Percentiles rank a stretch among this genome's conserved stretches.
These are phyloP conservation scores for Drosophila aldrichi DNA, from an alignment of 2,888 invertebrate genomes.

Conservation along the genomic window DNA sequence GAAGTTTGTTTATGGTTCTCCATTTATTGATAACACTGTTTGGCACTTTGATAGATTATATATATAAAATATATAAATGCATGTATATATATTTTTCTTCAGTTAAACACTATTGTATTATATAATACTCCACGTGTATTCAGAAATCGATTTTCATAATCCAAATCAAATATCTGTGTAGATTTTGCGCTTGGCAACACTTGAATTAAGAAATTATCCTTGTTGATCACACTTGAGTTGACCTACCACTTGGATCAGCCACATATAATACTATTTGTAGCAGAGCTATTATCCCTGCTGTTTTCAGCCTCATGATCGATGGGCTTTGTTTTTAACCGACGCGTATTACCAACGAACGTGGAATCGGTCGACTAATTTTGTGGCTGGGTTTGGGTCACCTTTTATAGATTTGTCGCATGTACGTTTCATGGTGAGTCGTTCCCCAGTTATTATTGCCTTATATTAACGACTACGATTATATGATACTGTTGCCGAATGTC, in stretches of 20 bases:
- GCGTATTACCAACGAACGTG: slow-evolving; percentile 69
- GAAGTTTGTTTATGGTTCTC: background rate
- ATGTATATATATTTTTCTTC: background rate
- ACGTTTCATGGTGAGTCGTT: slow-evolving; percentile 38
- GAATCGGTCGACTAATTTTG: slow-evolving; percentile 76
- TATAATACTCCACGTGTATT: background rate
- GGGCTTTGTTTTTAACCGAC: slow-evolving; percentile 40
- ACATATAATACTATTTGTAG: slow-evolving; percentile 71
- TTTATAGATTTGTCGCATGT: slow-evolving; percentile 75
- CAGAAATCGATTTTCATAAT: background rate
- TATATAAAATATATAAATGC: background rate
- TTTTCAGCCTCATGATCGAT: slow-evolving; percentile 75
- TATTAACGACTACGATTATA: slow-evolving; percentile 66
- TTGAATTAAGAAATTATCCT: slow-evolving; percentile 16
- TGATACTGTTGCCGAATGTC: slow-evolving; percentile 58
- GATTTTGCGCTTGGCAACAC: slow-evolving; percentile 1
- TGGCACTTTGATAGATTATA: background rate
- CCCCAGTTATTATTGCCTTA: slow-evolving; percentile 65
- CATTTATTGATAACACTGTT: slow-evolving; percentile 1
- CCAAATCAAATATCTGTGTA: background rate
- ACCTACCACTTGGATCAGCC: slow-evolving; percentile 80
- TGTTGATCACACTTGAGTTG: slow-evolving; percentile 1
- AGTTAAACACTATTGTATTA: background rate
- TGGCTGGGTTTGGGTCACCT: slow-evolving; percentile 45
- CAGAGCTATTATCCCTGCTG: slow-evolving; percentile 69